Conservation (phyloP, 2,888 invertebrate genomes). For the Agrochola macilenta region DNA sequence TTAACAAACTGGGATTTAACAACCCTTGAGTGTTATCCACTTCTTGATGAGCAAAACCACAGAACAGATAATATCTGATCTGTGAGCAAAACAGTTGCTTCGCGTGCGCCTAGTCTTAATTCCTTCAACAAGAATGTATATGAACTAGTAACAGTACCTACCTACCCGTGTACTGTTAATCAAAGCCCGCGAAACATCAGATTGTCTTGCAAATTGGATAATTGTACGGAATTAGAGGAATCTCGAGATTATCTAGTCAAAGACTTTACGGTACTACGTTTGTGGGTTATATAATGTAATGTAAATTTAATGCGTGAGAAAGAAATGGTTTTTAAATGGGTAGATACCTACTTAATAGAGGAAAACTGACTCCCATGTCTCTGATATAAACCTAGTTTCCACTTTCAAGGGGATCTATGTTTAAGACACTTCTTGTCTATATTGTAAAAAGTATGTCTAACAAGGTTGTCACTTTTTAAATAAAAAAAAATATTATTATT, state of each 20-base stretch:
- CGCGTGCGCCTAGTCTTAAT: conserved; percentile 15
- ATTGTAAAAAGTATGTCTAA: not conserved
- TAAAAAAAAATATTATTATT: not conserved
- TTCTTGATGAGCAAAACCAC: not conserved
- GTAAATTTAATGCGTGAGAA: conserved; percentile 18
- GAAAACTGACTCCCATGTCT: not conserved
- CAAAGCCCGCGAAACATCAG: conserved; percentile 60
- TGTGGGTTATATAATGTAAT: conserved; percentile 33
- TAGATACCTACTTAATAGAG: not conserved
- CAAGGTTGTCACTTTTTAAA: not conserved
- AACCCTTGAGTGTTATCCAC: too few species aligned
- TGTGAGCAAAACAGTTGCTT: not conserved
- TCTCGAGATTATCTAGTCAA: conserved; percentile 44
- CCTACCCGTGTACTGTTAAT: conserved; percentile 55
- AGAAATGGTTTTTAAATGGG: conserved; percentile 27
- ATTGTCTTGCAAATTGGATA: conserved; percentile 77
- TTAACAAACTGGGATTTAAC: too few species aligned
- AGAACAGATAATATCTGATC: too few species aligned
- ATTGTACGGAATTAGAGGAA: conserved; percentile 69
- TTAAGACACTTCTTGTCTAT: not conserved
- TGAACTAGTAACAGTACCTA: conserved; percentile 29
- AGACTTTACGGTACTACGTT: conserved; percentile 43
- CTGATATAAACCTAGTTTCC: too few species aligned
- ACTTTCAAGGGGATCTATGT: too few species aligned
- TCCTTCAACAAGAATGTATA: conserved; percentile 4